Percentiles rank a stretch among this genome's conserved stretches.
Evolutionary conservation across 2,113 vertebrate species (phyloP).

Genomic region (Vidua chalybeata): DNA sequence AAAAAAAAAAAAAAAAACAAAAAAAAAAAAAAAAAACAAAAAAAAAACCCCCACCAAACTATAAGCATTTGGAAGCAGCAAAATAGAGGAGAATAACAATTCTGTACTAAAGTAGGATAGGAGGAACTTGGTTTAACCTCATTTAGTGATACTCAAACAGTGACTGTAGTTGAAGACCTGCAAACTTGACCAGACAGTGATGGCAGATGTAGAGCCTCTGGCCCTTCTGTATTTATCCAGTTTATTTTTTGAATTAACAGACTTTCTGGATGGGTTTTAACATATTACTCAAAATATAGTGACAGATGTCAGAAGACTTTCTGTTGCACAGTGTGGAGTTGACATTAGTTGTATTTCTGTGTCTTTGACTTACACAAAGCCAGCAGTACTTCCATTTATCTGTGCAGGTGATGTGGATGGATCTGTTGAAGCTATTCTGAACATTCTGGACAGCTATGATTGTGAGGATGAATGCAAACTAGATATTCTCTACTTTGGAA

Average conservation of each 20-base stretch:
- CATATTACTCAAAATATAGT: neutral
- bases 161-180: neutral
- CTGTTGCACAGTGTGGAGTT: neutral
- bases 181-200: neutral
- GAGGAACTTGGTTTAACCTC: neutral
- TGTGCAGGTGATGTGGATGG: conserved; percentile 90
- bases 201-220: neutral
- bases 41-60: neutral
- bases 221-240: neutral
- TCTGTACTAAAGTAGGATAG: neutral
- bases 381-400: neutral
- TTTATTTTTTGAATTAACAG: neutral
- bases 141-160: neutral
- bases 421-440: conserved; percentile 88
- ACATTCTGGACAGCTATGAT: conserved; percentile 87
- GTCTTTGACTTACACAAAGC: neutral
- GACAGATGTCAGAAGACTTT: neutral
- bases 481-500: conserved; percentile 87
- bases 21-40: no score
- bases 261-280: neutral
- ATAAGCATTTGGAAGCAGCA: neutral
- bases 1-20: no score
- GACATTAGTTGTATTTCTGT: neutral
- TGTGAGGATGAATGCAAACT: conserved; percentile 85
- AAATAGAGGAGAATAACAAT: neutral